These are phyloP conservation scores for Porites rus DNA, from an alignment of 92 coral and sea anemone species.

Conservation along the genomic window DNA sequence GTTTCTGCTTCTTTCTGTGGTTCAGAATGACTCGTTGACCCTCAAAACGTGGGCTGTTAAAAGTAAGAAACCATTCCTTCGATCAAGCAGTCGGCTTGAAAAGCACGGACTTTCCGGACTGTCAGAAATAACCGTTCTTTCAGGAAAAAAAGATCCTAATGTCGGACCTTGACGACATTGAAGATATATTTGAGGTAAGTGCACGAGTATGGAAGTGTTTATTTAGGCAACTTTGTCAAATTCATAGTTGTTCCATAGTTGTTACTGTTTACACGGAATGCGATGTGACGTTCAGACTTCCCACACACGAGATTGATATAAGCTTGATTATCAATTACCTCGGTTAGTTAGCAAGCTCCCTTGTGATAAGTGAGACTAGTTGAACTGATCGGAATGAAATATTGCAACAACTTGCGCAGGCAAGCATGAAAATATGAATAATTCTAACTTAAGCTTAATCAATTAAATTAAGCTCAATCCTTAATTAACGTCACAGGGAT, in stretches of 20 bases:
- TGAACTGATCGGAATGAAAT: too few species aligned
- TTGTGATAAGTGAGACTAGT: too few species aligned
- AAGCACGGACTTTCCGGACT: neutral
- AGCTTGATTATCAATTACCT: too few species aligned
- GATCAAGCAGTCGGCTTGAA: neutral
- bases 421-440: too few species aligned
- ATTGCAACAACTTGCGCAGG: too few species aligned
- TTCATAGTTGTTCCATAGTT: neutral
- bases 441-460: too few species aligned
- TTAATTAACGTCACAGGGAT: too few species aligned
- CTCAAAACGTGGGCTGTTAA: neutral
- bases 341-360: too few species aligned
- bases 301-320: too few species aligned
- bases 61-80: neutral
- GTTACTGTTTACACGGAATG: neutral
- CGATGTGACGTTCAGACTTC: too few species aligned
- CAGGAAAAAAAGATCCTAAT: neutral
- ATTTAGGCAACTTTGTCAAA: neutral
- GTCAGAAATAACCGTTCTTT: neutral
- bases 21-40: neutral
- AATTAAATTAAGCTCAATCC: too few species aligned
- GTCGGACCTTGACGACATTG: constrained; percentile 77
- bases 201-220: neutral
- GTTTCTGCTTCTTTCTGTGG: neutral
- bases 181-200: constrained; percentile 82